Conservation (phyloP, 92 coral and sea anemone species). For the Desmophyllum pertusum region DNA sequence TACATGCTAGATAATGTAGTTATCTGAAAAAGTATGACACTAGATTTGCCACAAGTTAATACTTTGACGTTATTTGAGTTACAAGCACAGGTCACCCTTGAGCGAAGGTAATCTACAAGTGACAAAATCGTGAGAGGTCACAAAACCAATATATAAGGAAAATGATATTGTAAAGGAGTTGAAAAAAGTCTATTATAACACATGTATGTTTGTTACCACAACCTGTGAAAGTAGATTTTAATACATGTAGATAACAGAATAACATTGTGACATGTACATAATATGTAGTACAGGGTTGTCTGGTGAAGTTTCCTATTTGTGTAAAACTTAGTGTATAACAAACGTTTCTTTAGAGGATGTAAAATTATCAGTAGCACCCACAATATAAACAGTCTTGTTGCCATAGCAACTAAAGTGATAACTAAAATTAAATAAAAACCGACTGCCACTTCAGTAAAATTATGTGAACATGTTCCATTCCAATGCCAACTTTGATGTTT, state of each 20-base stretch:
- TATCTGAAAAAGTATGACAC: background rate
- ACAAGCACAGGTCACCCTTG: too few relatives aligned
- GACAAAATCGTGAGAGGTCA: too few relatives aligned
- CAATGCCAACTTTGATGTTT: too few relatives aligned
- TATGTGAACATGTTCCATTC: background rate
- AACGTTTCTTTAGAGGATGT: too few relatives aligned
- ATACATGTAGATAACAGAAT: background rate
- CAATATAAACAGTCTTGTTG: background rate
- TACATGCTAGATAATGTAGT: background rate
- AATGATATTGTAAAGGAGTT: too few relatives aligned
- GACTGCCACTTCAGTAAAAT: background rate
- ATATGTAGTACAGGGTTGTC: background rate
- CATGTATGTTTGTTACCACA: background rate
- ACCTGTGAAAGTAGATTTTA: background rate
- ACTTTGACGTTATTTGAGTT: too few relatives aligned
- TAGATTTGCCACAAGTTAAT: too few relatives aligned
- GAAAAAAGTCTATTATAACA: too few relatives aligned
- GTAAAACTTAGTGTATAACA: background rate
- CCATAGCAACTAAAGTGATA: background rate
- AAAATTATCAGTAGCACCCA: background rate
- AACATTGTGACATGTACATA: background rate
- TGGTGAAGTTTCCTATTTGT: background rate
- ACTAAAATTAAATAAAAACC: background rate
- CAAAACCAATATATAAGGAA: too few relatives aligned
- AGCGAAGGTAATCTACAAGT: too few relatives aligned